Base-by-base conservation (phyloP, 2,797 vertebrate species). In the Enteromius anoplus region DNA sequence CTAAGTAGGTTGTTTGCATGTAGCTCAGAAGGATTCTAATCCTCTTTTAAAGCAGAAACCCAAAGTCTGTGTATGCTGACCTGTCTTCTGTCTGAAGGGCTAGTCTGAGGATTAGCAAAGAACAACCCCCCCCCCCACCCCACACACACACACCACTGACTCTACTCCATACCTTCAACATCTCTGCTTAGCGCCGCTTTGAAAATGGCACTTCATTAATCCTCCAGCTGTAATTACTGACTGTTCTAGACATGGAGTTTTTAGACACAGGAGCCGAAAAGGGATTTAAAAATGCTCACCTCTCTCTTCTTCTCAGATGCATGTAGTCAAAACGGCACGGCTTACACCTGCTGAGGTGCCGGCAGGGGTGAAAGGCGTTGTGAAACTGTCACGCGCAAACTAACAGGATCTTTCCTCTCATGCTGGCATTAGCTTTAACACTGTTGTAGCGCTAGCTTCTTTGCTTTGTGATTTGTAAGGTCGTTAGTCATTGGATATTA, bases 1-100 rank as follows among this genome's bases (percentile, higher is more conserved):
- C 55, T 75, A 83, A 77, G 69, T 76, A 78, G 83, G 82, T 72
- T 86, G 85, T 86, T 85, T 88, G 81, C 87, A 92, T 80, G 86
- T 89, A 88, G 90, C 89, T 89, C 88, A 88, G 91, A 93, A 93
- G 90, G 37, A 77, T 64, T 83, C 9, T 93, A 94, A 95, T 94
- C 92, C 88, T 90, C 93, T 93, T 93, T 85, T 92, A 91, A 92
- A 92, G 93, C 90, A 93, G 93, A 93, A 93, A 92, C 91, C 91
- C 91, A 94, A 93, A 94, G 92, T 93, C 91, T 93, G 88, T 83
- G 86, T 91, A 89, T 94, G 93, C 93, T 93, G 92, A 93, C 92
- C 87, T 83, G 85, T 85, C 87, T 86, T 71, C 85, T 86, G 82
- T 84, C 77, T 86, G 85, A 84, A 83, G 77, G 77, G 62, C 77